Conservation (phyloP, 2,113 vertebrate genomes). For the Phycodurus eques region DNA sequence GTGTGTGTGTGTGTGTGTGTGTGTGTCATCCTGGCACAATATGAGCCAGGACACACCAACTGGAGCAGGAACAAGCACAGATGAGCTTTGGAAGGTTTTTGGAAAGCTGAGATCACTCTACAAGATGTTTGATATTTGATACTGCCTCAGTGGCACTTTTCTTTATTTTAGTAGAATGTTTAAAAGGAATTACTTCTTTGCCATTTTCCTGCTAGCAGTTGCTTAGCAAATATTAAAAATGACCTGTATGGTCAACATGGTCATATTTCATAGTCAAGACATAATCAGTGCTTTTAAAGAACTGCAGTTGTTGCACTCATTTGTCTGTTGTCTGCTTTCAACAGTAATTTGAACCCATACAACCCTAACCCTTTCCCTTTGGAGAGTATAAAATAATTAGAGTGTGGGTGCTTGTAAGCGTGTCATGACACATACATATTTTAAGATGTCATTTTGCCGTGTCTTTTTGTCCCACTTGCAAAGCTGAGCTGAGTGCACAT, state of each 20-base stretch:
- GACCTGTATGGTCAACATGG: neutral
- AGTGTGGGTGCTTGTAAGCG: neutral
- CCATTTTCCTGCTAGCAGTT: neutral
- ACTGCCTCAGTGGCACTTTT: neutral
- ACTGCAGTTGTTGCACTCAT: neutral
- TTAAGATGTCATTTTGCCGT: neutral
- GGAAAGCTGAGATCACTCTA: neutral
- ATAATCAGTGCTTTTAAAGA: neutral
- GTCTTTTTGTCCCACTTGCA: neutral
- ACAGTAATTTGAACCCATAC: neutral
- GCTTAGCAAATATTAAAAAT: neutral
- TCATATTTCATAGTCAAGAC: neutral
- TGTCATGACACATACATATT: neutral
- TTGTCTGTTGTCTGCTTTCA: neutral
- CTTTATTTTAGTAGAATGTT: neutral
- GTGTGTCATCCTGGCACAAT: neutral
- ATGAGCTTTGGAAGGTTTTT: conserved; percentile 7
- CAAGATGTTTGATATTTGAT: conserved; percentile 1
- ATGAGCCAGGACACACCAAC: neutral
- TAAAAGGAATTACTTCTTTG: neutral
- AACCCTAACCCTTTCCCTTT: neutral
- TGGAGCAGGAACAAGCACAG: conserved; percentile 6
- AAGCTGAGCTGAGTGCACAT: neutral
- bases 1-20: neutral
- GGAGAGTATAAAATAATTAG: neutral